Conservation (phyloP, 2,797 vertebrate genomes). For the Acestrorhynchus altus region DNA sequence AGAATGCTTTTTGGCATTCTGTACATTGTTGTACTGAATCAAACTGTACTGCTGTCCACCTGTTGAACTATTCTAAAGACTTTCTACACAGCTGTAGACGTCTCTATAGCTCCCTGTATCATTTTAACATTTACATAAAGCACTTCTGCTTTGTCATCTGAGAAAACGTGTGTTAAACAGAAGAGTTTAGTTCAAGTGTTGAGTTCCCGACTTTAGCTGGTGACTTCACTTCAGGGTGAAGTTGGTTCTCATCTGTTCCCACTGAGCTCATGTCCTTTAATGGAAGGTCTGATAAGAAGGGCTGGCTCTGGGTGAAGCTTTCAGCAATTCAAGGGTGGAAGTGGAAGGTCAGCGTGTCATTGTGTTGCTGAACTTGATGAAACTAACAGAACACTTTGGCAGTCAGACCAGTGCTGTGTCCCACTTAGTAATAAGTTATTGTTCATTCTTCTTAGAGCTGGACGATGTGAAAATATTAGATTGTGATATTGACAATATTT, state of each 20-base stretch:
- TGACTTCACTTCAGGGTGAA: background rate
- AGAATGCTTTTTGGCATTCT: too few species aligned
- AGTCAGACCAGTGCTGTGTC: too few species aligned
- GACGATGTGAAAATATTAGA: too few species aligned
- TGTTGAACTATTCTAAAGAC: background rate
- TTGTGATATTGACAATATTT: too few species aligned
- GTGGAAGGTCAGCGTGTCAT: constrained; percentile 26
- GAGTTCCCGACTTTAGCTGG: constrained; percentile 22
- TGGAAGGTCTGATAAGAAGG: constrained; percentile 24
- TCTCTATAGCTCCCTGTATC: background rate
- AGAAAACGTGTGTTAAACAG: background rate
- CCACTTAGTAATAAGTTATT: too few species aligned
- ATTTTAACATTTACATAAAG: background rate
- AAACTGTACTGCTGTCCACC: too few species aligned
- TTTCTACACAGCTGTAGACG: too few species aligned
- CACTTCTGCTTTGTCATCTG: background rate
- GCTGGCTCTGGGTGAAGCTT: constrained; percentile 14
- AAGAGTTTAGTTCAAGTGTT: constrained; percentile 18
- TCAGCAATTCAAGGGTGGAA: background rate
- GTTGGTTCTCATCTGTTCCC: background rate
- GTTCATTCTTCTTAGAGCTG: too few species aligned
- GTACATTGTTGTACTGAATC: too few species aligned
- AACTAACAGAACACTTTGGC: background rate
- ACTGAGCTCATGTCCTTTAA: constrained; percentile 47
- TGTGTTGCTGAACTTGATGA: constrained; percentile 23